Percentiles rank a stretch among this genome's conserved stretches.
Conservation (phyloP, 2,888 invertebrate species). For the Nebria salina region DNA sequence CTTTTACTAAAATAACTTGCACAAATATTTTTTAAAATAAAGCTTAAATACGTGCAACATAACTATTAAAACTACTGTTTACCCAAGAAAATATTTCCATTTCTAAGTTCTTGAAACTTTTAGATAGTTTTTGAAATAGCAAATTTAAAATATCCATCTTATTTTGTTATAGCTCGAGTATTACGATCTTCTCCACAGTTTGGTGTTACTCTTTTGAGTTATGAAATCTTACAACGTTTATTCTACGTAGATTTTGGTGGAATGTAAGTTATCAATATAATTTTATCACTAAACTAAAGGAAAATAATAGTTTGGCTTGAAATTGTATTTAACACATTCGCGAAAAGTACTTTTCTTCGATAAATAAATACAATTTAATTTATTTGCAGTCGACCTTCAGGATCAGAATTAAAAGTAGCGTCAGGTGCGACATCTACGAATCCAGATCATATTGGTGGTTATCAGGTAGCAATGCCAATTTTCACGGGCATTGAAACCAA, state of each 20-base stretch:
- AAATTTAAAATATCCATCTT: not conserved
- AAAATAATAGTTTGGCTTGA: too few species aligned
- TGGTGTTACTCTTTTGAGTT: slow-evolving; percentile 96
- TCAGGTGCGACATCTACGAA: slow-evolving; percentile 74
- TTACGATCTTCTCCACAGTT: slow-evolving; percentile 98
- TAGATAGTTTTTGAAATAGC: too few species aligned
- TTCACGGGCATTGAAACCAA: slow-evolving; percentile 97
- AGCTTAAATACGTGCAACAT: too few species aligned
- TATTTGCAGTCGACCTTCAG: slow-evolving; percentile 80
- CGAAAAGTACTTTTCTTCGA: too few species aligned
- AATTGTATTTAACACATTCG: too few species aligned
- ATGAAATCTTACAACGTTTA: slow-evolving; percentile 93
- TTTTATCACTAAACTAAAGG: not conserved
- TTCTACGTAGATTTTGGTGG: slow-evolving; percentile 99
- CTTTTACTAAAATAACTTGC: too few species aligned
- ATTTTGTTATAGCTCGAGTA: slow-evolving; percentile 80
- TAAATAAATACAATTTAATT: slow-evolving; percentile 5
- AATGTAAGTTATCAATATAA: slow-evolving; percentile 72
- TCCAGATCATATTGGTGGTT: slow-evolving; percentile 97
- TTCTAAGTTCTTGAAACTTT: not conserved
- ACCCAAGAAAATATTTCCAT: too few species aligned
- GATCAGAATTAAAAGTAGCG: slow-evolving; percentile 83
- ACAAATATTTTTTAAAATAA: too few species aligned
- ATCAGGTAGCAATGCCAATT: slow-evolving; percentile 92
- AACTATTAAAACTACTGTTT: too few species aligned